phyloP scores from a whole-genome alignment of 2,888 invertebrate genomes.

The Barypeithes pellucidus region DNA sequence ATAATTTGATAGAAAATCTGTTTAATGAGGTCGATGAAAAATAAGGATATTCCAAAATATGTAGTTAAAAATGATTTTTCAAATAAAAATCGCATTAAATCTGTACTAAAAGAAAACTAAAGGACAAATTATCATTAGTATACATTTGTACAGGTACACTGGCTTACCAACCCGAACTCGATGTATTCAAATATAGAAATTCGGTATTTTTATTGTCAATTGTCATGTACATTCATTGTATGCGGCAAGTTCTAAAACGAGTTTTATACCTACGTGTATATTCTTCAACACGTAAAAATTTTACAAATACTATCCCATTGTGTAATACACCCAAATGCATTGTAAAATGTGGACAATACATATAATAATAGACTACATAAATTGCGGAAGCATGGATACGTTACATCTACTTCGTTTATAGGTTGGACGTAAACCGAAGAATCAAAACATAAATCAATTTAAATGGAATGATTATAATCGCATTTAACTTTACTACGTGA shows the following conservation, averaged over 20 bases:
- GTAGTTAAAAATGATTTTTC: too few relatives aligned
- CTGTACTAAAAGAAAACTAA: too few relatives aligned
- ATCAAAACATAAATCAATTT: background rate
- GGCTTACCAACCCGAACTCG: background rate
- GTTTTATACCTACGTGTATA: constrained; percentile 42
- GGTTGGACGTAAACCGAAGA: constrained; percentile 6
- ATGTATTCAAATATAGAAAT: constrained; percentile 10
- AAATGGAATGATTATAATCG: background rate
- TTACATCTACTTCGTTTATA: constrained; percentile 29
- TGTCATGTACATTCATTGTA: constrained; percentile 45
- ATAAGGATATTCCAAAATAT: too few relatives aligned
- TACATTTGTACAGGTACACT: background rate
- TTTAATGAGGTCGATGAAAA: too few relatives aligned
- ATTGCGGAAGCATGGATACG: constrained; percentile 47
- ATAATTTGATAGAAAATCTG: too few relatives aligned
- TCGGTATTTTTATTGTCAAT: constrained; percentile 35
- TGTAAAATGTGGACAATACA: constrained; percentile 39
- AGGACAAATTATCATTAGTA: background rate
- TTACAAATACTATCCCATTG: constrained; percentile 46
- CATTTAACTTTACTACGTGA: background rate
- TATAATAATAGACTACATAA: constrained; percentile 23
- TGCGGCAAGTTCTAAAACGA: constrained; percentile 13
- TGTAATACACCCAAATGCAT: constrained; percentile 41
- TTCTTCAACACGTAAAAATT: constrained; percentile 49
- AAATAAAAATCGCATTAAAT: too few relatives aligned